phyloP scores from a whole-genome alignment of 2,113 vertebrate genomes.

The Columbina picui region DNA sequence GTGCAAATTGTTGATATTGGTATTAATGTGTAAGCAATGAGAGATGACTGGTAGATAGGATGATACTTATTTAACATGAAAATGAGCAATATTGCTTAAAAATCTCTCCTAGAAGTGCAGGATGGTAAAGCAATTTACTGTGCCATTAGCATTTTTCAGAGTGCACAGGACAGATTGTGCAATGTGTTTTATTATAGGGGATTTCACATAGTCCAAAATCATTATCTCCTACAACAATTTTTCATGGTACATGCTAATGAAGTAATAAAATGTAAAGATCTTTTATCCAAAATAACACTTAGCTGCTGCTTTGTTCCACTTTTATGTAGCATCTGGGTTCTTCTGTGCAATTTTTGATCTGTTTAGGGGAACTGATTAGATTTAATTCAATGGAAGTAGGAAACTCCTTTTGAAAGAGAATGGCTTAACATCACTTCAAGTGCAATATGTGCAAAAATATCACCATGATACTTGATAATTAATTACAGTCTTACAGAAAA shows the following conservation, averaged over 20 bases:
- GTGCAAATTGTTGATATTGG: background rate
- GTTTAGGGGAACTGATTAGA: constrained; percentile 39
- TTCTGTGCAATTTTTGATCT: constrained; percentile 54
- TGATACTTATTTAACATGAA: background rate
- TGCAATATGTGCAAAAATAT: constrained; percentile 27
- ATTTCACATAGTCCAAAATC: constrained; percentile 52
- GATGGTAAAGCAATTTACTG: constrained; percentile 29
- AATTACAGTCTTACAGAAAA: constrained; percentile 6
- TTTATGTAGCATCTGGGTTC: constrained; percentile 51
- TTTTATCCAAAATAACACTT: constrained; percentile 57
- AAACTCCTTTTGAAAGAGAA: constrained; percentile 43
- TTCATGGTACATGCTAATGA: constrained; percentile 60
- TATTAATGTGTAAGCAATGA: background rate
- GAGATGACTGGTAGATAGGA: background rate
- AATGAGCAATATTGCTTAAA: background rate
- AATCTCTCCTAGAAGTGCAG: constrained; percentile 3
- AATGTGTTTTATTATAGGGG: constrained; percentile 53
- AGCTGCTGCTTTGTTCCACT: constrained; percentile 34
- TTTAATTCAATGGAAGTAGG: constrained; percentile 13
- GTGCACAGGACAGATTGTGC: constrained; percentile 13
- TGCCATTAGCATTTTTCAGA: constrained; percentile 38
- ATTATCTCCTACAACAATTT: constrained; percentile 51
- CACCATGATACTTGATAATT: background rate
- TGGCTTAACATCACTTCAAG: constrained; percentile 1
- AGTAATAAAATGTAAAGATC: constrained; percentile 55